These are phyloP conservation scores for Ascaphus truei DNA, from an alignment of 2,113 vertebrate species.

Conservation along the genomic window DNA sequence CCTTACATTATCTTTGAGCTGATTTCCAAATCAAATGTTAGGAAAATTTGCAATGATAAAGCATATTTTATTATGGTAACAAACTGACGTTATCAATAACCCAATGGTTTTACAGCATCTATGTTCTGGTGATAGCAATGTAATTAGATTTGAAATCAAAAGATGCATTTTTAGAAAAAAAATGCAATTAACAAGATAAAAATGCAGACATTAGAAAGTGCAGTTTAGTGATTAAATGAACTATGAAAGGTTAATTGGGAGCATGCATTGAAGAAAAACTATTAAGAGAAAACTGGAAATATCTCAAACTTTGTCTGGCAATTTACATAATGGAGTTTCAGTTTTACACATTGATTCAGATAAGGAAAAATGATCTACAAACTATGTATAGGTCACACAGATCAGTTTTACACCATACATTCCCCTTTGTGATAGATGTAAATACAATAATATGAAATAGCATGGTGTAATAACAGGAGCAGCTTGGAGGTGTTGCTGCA, in stretches of 20 bases:
- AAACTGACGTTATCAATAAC: slow-evolving; percentile 21
- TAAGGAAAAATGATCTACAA: not conserved
- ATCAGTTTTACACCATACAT: not conserved
- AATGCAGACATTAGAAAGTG: slow-evolving; percentile 19
- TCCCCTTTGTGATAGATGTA: not conserved
- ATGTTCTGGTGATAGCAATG: slow-evolving; percentile 15
- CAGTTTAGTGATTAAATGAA: slow-evolving; percentile 34
- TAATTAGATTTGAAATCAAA: slow-evolving; percentile 38
- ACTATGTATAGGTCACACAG: not conserved
- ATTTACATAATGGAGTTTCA: slow-evolving; percentile 19
- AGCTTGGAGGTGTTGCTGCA: no score
- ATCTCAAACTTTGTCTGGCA: slow-evolving; percentile 7
- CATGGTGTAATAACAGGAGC: no score
- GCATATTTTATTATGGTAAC: slow-evolving; percentile 7
- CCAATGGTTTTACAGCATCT: slow-evolving; percentile 14
- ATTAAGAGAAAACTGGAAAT: slow-evolving; percentile 17
- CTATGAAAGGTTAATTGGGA: slow-evolving; percentile 35
- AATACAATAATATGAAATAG: no score
- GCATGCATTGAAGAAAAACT: slow-evolving; percentile 24
- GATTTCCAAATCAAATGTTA: slow-evolving; percentile 4
- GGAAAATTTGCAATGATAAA: not conserved
- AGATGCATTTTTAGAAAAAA: slow-evolving; percentile 33
- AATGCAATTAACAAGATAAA: slow-evolving; percentile 37
- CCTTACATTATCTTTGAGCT: not conserved
- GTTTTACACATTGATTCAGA: not conserved